Percentiles rank a stretch among this genome's conserved stretches.
phyloP scores from a whole-genome alignment of 2,797 vertebrate genomes.

The Sphenodon punctatus region DNA sequence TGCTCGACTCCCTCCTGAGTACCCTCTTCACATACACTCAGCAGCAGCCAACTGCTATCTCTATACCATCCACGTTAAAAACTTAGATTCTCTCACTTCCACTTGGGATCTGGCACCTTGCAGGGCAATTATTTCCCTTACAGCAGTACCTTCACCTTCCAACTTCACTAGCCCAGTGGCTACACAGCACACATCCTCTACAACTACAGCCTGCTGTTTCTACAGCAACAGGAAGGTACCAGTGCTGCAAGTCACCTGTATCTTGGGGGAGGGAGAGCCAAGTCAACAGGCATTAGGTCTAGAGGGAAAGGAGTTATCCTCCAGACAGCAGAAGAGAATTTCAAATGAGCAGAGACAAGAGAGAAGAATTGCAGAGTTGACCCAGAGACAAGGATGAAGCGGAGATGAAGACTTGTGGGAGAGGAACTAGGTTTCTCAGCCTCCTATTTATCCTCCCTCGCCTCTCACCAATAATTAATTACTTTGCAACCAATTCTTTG shows the following conservation, averaged over 20 bases:
- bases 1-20: not conserved
- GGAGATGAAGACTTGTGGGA: not conserved
- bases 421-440: too few relatives aligned
- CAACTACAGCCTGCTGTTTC: not conserved
- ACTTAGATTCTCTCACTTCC: not conserved
- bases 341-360: not conserved
- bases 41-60: too few relatives aligned
- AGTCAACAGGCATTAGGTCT: not conserved
- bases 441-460: too few relatives aligned
- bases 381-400: not conserved
- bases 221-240: not conserved
- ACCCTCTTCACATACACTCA: too few relatives aligned
- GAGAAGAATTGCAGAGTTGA: not conserved
- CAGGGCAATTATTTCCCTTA: not conserved
- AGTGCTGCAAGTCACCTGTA: not conserved
- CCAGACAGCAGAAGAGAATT: not conserved
- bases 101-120: not conserved
- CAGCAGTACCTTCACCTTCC: not conserved
- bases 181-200: not conserved
- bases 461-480: not conserved
- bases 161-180: not conserved
- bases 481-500: not conserved
- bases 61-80: too few relatives aligned
- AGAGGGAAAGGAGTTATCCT: not conserved
- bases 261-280: constrained; percentile 44